A percentile compares a stretch with the other conserved stretches of the same genome.
phyloP scores from a whole-genome alignment of 2,888 invertebrate genomes.

The Tetranychus piercei region DNA sequence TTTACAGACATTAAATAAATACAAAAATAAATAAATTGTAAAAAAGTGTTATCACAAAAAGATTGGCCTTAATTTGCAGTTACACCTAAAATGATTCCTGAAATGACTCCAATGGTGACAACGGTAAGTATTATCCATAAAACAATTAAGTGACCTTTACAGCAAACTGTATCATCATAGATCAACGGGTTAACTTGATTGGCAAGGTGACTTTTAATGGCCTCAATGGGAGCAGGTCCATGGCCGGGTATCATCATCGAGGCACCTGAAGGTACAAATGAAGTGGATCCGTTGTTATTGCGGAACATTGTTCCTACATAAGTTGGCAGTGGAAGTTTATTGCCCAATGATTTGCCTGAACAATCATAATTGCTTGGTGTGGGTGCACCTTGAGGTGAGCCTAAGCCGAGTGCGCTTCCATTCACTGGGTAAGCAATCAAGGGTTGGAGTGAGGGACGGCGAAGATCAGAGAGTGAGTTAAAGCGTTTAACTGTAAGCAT shows the following conservation, averaged over 20 bases:
- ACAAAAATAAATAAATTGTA: too few relatives aligned
- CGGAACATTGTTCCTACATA: constrained; percentile 7
- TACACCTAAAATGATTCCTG: constrained; percentile 29
- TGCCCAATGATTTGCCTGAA: neutral
- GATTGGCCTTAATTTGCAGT: constrained; percentile 24
- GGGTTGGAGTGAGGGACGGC: neutral
- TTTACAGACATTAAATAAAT: too few relatives aligned
- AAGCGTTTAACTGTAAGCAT: constrained; percentile 5
- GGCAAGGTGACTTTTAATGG: neutral
- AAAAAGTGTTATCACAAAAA: too few relatives aligned
- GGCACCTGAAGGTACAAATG: neutral
- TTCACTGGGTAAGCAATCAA: neutral
- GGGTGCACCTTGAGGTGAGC: neutral
- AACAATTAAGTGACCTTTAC: constrained; percentile 29
- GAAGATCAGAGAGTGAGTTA: constrained; percentile 13
- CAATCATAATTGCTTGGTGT: neutral
- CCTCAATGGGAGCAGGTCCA: neutral
- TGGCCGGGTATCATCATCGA: neutral
- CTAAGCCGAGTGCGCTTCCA: neutral
- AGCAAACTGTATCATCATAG: constrained; percentile 25
- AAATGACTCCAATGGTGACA: constrained; percentile 29
- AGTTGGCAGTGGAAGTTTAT: constrained; percentile 2
- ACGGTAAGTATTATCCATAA: constrained; percentile 30
- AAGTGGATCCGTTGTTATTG: neutral
- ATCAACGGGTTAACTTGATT: neutral